Evolutionary conservation across 2,888 invertebrate genomes (phyloP).

Genomic region (Tetragonula carbonaria): DNA sequence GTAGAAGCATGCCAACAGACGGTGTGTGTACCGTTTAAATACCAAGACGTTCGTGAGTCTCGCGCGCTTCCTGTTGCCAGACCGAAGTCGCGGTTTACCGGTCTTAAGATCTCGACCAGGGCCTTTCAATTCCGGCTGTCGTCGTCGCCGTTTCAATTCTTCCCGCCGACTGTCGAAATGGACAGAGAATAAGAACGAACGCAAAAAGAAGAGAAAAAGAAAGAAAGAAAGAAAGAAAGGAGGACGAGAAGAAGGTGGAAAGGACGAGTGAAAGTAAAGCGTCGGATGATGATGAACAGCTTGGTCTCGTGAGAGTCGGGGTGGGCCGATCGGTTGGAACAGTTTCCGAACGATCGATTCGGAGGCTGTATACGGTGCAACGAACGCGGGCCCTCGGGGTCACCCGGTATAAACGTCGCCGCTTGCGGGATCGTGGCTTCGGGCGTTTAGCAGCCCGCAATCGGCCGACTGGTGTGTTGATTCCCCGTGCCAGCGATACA

Average conservation of each 20-base stretch:
- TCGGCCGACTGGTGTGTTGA: slow-evolving; percentile 80
- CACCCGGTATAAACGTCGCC: slow-evolving; percentile 78
- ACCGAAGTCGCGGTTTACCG: neutral
- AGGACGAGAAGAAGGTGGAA: neutral
- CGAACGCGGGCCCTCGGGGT: slow-evolving; percentile 72
- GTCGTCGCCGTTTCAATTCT: neutral
- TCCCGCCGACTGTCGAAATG: neutral
- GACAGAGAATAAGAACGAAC: neutral
- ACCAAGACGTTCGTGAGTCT: neutral
- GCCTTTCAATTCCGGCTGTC: neutral
- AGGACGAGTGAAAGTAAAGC: slow-evolving; percentile 24
- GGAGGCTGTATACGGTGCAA: slow-evolving; percentile 64
- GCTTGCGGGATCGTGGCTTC: slow-evolving; percentile 79
- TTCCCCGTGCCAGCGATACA: slow-evolving; percentile 71
- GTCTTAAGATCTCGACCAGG: slow-evolving; percentile 14
- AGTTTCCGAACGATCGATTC: slow-evolving; percentile 67
- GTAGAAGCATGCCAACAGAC: slow-evolving; percentile 24
- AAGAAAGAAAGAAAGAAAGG: neutral
- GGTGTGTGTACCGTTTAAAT: neutral
- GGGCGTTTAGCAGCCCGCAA: slow-evolving; percentile 80
- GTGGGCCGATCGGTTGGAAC: slow-evolving; percentile 62
- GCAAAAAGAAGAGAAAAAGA: neutral
- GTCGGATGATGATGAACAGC: slow-evolving; percentile 19
- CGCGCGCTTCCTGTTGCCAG: slow-evolving; percentile 15
- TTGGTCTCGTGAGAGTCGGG: slow-evolving; percentile 44